Conservation (phyloP, 2,797 vertebrate species). For the Scleropages formosus region DNA sequence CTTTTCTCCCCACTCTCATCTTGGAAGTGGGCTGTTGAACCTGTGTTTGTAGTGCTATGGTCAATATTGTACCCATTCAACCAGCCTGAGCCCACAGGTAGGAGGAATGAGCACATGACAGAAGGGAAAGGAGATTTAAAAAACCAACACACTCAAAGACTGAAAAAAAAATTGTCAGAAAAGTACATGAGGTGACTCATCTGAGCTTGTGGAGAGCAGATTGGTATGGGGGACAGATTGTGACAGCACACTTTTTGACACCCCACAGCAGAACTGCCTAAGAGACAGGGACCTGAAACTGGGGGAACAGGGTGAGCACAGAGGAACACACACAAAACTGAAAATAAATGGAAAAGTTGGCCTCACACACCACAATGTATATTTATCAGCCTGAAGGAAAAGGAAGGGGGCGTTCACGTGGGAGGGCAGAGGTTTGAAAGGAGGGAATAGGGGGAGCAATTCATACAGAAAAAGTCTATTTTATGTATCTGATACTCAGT, state of each 20-base stretch:
- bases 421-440: not conserved
- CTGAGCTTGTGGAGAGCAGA: conserved; percentile 18
- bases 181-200: conserved; percentile 22
- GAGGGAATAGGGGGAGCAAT: not conserved
- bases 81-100: conserved; percentile 54
- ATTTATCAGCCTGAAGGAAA: conserved; percentile 10
- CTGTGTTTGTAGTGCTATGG: conserved; percentile 50
- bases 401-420: not conserved
- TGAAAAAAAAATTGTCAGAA: conserved; percentile 12
- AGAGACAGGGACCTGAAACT: conserved; percentile 4
- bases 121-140: conserved; percentile 36
- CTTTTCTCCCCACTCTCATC: conserved; percentile 3
- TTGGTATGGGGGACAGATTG: conserved; percentile 11
- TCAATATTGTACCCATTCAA: conserved; percentile 36
- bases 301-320: not conserved
- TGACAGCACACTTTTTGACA: conserved; percentile 2
- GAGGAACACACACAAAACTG: not conserved
- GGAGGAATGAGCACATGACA: conserved; percentile 37
- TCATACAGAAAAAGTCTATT: not conserved
- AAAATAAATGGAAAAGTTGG: conserved; percentile 21
- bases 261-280: not conserved
- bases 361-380: conserved; percentile 11
- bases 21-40: conserved; percentile 47
- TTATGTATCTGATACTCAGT: not conserved
- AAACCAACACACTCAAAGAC: conserved; percentile 22